Conservation (phyloP, 2,113 vertebrate species). For the Oxygymnocypris stewartii region DNA sequence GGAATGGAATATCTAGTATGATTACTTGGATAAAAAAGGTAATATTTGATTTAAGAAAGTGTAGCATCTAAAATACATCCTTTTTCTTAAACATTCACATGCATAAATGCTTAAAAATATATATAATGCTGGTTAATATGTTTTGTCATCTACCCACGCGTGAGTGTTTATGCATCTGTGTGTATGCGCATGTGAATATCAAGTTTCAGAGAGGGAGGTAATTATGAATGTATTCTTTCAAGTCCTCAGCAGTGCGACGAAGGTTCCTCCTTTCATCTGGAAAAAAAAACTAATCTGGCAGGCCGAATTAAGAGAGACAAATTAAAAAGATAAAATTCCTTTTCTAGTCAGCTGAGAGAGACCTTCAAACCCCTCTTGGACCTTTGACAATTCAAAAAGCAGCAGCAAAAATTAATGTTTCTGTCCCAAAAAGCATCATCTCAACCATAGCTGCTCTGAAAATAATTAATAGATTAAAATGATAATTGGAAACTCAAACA, state of each 20-base stretch:
- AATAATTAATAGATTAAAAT: slow-evolving; percentile 45
- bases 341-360: slow-evolving; percentile 48
- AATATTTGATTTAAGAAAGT: too few species aligned
- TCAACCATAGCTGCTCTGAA: neutral
- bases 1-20: too few species aligned
- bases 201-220: slow-evolving; percentile 26
- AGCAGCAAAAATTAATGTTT: slow-evolving; percentile 17
- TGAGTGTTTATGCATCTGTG: neutral
- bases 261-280: slow-evolving; percentile 45
- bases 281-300: slow-evolving; percentile 32
- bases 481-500: slow-evolving; percentile 44
- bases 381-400: slow-evolving; percentile 44
- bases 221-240: slow-evolving; percentile 48
- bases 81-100: neutral
- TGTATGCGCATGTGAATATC: neutral
- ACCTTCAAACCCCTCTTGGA: slow-evolving; percentile 42
- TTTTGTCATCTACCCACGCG: too few species aligned
- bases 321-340: slow-evolving; percentile 57
- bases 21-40: too few species aligned
- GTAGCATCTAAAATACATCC: neutral
- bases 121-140: neutral
- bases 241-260: slow-evolving; percentile 43
- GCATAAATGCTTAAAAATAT: neutral
- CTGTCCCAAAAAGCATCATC: slow-evolving; percentile 17
- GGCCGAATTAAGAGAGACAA: slow-evolving; percentile 51